Evolutionary conservation across 2,797 vertebrate species (phyloP).

Genomic region (Muraenolepis orangiensis): DNA sequence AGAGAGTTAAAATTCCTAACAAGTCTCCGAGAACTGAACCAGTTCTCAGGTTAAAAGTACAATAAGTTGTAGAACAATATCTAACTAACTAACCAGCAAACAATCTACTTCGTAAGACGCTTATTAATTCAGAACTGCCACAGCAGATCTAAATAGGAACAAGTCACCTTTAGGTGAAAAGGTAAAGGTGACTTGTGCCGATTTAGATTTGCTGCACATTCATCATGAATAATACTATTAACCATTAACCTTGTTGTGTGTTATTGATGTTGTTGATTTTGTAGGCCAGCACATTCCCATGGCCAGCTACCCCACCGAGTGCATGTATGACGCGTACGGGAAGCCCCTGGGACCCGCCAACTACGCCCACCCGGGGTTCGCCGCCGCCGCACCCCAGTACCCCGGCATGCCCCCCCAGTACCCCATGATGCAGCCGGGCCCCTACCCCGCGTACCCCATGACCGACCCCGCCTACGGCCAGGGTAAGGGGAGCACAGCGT

Average conservation of each 20-base stretch:
- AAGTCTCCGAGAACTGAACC: too few relatives aligned
- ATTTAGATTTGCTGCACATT: background rate
- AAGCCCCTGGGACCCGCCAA: slow-evolving; percentile 74
- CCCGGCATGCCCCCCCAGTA: slow-evolving; percentile 75
- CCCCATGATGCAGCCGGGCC: slow-evolving; percentile 77
- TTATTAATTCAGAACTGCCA: too few relatives aligned
- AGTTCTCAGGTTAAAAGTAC: too few relatives aligned
- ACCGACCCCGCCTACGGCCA: slow-evolving; percentile 70
- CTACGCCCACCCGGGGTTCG: slow-evolving; percentile 65
- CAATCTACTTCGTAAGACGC: too few relatives aligned
- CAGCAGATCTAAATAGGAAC: too few relatives aligned
- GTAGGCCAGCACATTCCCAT: slow-evolving; percentile 83
- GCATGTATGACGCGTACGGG: slow-evolving; percentile 77
- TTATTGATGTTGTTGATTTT: slow-evolving; percentile 4
- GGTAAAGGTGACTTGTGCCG: too few relatives aligned
- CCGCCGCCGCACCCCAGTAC: slow-evolving; percentile 71
- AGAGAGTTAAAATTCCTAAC: too few relatives aligned
- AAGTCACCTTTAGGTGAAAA: too few relatives aligned
- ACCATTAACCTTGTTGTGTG: background rate
- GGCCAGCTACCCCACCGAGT: slow-evolving; percentile 82
- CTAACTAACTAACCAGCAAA: too few relatives aligned
- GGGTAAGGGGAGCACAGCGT: slow-evolving; percentile 51
- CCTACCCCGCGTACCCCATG: slow-evolving; percentile 74
- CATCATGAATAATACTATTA: background rate
- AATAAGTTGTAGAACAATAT: too few relatives aligned